These are phyloP conservation scores for Hybognathus amarus DNA, from an alignment of 2,797 vertebrate genomes.

Conservation along the genomic window DNA sequence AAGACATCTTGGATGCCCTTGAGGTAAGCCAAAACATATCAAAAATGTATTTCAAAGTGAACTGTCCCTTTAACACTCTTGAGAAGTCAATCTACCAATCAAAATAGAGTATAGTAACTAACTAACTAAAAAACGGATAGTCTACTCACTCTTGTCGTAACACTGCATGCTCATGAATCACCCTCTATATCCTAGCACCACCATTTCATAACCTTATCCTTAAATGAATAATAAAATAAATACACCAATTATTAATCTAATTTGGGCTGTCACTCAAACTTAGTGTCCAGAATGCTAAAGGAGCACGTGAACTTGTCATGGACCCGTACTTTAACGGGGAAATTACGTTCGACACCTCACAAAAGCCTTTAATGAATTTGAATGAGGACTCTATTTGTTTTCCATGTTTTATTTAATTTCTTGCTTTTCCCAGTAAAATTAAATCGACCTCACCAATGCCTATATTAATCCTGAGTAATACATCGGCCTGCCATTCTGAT, in stretches of 20 bases:
- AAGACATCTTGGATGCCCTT: no score
- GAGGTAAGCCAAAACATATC: no score
- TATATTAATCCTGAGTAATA: slow-evolving; percentile 82
- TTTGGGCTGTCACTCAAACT: background rate
- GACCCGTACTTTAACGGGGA: slow-evolving; percentile 67
- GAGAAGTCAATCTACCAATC: no score
- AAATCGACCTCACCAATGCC: slow-evolving; percentile 77
- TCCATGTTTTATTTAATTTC: slow-evolving; percentile 85
- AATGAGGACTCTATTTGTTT: slow-evolving; percentile 86
- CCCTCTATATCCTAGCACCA: background rate
- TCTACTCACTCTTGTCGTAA: no score
- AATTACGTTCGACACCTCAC: slow-evolving; percentile 73
- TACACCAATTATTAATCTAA: background rate
- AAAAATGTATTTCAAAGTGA: no score
- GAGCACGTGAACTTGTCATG: slow-evolving; percentile 40
- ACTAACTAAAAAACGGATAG: no score
- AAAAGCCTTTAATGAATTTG: slow-evolving; percentile 83
- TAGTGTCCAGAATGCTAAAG: background rate
- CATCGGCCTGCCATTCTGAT: slow-evolving; percentile 81
- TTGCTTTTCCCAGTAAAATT: slow-evolving; percentile 80
- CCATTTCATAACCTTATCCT: background rate
- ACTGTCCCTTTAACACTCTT: no score
- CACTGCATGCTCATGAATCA: background rate
- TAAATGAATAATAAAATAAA: background rate
- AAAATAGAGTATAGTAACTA: no score